phyloP scores from a whole-genome alignment of 2,113 vertebrate genomes.

The Chionodraco myersi region DNA sequence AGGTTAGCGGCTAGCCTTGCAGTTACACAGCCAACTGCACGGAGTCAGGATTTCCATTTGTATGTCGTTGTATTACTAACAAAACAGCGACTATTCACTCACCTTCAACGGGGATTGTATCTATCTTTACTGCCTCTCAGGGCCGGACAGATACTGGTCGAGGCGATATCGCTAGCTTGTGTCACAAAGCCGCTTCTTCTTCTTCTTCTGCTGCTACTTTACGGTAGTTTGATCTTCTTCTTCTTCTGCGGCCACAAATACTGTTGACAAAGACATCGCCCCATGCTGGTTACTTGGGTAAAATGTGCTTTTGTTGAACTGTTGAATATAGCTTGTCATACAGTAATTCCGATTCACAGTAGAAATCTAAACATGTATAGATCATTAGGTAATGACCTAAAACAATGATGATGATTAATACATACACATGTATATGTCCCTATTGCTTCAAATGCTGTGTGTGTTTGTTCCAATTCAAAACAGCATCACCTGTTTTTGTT shows the following conservation, averaged over 20 bases:
- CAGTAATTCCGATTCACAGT: too few species aligned
- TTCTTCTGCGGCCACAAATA: background rate
- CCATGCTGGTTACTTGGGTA: background rate
- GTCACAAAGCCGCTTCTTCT: background rate
- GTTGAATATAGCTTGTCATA: too few species aligned
- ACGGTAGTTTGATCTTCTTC: background rate
- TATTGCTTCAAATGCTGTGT: too few species aligned
- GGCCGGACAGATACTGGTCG: background rate
- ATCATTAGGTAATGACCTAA: too few species aligned
- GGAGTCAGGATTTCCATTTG: rapidly evolving
- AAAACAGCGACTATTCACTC: background rate
- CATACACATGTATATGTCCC: too few species aligned
- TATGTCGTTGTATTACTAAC: background rate
- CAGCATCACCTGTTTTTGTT: too few species aligned
- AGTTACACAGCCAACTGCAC: background rate
- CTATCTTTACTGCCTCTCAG: background rate
- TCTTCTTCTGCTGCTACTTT: conserved; percentile 1
- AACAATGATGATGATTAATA: too few species aligned
- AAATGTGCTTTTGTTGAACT: background rate
- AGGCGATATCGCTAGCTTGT: too few species aligned
- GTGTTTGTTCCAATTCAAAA: too few species aligned
- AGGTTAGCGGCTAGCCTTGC: background rate
- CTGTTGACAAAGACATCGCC: background rate
- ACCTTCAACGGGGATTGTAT: conserved; percentile 6
- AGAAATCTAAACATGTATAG: too few species aligned